Base-by-base conservation (phyloP, 2,113 vertebrate genomes). In the Sporophila hypoxantha region DNA sequence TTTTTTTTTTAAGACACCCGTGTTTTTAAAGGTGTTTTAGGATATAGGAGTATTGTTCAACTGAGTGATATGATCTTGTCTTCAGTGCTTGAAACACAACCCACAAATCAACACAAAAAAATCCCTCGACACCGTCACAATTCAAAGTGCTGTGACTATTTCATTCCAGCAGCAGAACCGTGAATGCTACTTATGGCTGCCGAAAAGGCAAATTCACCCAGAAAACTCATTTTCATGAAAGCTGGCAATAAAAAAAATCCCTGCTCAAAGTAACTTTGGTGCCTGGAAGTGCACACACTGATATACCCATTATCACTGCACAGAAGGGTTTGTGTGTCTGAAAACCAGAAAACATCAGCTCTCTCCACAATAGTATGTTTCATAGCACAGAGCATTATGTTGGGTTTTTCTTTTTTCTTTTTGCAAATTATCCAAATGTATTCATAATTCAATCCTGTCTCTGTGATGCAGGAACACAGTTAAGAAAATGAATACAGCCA, bases 21-120 rank as follows among this genome's bases (percentile, higher is more conserved):
- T 92, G 91, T 95, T 95, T 96, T 95, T 91, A 87, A 94, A 94
- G 90, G 88, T 61, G 88, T 78, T 94, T 91, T 74, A 86, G 85
- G 87, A 89, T 91, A 94, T 3, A 14, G 91, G 89, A 86, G 82
- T 76, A 93, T 36, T 79, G 87, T 82, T 80, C 80, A 95, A 94
- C 93, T 94, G 93, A 96, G 94, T 78, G 88, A 96, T 61, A 75
- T 26, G 59, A 93, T 93, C 89, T 95, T 74, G 17, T 87, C 95
- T 92, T 96, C 14, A 30, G 76, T 67, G 86, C 56, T 82, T 42
- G 76, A 89, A 96, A 93, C 76, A 80, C 68, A 88, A 87, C 77
- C 56, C 84, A 76, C 55, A 73, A 88, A 91, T 59, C 75, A 46
- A 84, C 82, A 92, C 79, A 85, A 62, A 84, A 78, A 90, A 91